Conservation (phyloP, 2,113 vertebrate species). For the Ophiodon elongatus region DNA sequence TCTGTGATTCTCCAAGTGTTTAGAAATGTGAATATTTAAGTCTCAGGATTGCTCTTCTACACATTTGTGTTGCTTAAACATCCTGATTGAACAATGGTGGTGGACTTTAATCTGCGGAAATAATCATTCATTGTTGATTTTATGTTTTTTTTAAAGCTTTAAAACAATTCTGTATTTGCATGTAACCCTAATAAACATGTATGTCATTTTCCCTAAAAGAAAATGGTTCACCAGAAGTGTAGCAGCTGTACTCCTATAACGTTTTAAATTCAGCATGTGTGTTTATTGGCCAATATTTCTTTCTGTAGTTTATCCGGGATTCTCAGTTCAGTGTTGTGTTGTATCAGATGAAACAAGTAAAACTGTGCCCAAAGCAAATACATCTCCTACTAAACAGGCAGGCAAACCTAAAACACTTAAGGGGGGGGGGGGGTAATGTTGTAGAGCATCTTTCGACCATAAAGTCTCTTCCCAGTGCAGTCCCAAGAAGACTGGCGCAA, state of each 20-base stretch:
- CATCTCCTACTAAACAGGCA: background rate
- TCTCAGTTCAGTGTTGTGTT: background rate
- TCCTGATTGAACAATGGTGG: background rate
- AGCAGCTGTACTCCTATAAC: background rate
- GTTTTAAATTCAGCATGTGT: conserved; percentile 15
- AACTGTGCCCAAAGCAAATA: conserved; percentile 5
- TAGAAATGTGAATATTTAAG: background rate
- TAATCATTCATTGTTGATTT: background rate
- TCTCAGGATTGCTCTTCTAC: background rate
- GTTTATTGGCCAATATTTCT: conserved; percentile 4
- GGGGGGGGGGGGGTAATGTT: background rate
- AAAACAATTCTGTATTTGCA: conserved; percentile 23
- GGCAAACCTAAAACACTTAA: background rate
- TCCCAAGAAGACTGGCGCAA: conserved; percentile 31
- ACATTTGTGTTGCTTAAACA: background rate
- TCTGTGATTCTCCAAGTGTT: background rate
- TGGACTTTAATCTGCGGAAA: background rate
- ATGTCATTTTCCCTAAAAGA: conserved; percentile 3
- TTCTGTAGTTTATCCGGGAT: background rate
- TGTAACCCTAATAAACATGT: conserved; percentile 11
- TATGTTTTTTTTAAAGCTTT: conserved; percentile 1
- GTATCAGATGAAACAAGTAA: conserved; percentile 6
- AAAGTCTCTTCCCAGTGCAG: background rate
- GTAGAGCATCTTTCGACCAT: background rate
- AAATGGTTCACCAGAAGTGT: too few relatives aligned